Conservation (phyloP, 2,113 vertebrate species). For the Nesoenas mayeri region DNA sequence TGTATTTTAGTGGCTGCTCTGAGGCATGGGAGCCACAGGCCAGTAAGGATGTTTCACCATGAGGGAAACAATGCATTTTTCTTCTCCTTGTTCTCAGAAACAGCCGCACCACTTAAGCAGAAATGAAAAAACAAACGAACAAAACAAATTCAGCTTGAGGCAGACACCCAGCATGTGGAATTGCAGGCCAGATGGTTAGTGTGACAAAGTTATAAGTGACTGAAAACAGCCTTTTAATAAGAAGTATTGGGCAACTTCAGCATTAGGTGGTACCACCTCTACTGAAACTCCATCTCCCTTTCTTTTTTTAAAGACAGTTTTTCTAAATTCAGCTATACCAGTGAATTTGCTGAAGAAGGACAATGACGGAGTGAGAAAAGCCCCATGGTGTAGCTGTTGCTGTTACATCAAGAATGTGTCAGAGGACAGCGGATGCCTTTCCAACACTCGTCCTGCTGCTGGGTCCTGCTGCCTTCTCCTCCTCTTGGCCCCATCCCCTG, state of each 20-base stretch:
- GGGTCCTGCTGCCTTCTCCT: not conserved
- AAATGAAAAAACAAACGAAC: conserved; percentile 40
- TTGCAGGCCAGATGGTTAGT: conserved; percentile 44
- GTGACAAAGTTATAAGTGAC: conserved; percentile 50
- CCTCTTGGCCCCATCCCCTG: not conserved
- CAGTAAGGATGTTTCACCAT: not conserved
- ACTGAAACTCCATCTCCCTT: not conserved
- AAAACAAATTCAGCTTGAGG: conserved; percentile 53
- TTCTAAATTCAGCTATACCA: not conserved
- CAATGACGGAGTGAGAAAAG: fast-evolving
- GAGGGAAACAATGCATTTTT: conserved; percentile 48
- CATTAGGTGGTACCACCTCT: conserved; percentile 19
- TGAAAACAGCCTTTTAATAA: conserved; percentile 29
- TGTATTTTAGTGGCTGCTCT: not conserved
- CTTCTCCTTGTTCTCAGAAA: conserved; percentile 40
- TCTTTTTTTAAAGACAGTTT: not conserved
- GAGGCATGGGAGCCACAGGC: not conserved
- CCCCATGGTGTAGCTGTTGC: not conserved
- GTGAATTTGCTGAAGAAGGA: not conserved
- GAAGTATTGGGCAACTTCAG: conserved; percentile 26
- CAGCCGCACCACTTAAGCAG: not conserved
- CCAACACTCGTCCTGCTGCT: not conserved
- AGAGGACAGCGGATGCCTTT: not conserved
- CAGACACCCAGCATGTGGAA: conserved; percentile 34
- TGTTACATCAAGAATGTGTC: not conserved